These are phyloP conservation scores for Rhinichthys osculus DNA, from an alignment of 2,797 vertebrate genomes.

Conservation along the genomic window DNA sequence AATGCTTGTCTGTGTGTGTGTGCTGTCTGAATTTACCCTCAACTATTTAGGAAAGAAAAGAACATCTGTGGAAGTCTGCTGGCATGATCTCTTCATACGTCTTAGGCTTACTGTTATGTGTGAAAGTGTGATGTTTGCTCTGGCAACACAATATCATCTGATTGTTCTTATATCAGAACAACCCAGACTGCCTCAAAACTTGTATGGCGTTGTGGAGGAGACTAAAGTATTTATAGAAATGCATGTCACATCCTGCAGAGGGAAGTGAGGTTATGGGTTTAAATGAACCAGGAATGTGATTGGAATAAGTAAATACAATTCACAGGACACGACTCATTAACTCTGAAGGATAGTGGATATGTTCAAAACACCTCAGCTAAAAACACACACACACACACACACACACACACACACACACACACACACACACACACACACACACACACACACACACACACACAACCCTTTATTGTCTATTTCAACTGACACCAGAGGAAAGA, in stretches of 20 bases:
- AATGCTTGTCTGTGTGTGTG: constrained; percentile 9
- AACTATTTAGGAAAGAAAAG: constrained; percentile 12
- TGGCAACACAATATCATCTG: neutral
- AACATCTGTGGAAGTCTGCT: constrained; percentile 16
- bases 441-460: no score
- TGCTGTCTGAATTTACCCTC: neutral
- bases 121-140: constrained; percentile 1
- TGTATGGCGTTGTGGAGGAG: neutral
- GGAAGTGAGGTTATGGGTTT: constrained; percentile 43
- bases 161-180: neutral
- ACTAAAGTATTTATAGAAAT: constrained; percentile 20
- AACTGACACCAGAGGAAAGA: neutral
- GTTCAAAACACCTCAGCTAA: constrained; percentile 16
- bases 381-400: neutral
- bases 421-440: no score
- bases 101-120: neutral
- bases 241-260: constrained; percentile 15
- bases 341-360: constrained; percentile 25
- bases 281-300: constrained; percentile 35
- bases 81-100: constrained; percentile 7
- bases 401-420: no score
- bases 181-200: neutral
- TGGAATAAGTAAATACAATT: constrained; percentile 35
- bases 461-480: neutral
- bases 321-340: constrained; percentile 5